These are phyloP conservation scores for Stenopsyche tienmushanensis DNA, from an alignment of 1,140 invertebrate genomes.

Conservation along the genomic window DNA sequence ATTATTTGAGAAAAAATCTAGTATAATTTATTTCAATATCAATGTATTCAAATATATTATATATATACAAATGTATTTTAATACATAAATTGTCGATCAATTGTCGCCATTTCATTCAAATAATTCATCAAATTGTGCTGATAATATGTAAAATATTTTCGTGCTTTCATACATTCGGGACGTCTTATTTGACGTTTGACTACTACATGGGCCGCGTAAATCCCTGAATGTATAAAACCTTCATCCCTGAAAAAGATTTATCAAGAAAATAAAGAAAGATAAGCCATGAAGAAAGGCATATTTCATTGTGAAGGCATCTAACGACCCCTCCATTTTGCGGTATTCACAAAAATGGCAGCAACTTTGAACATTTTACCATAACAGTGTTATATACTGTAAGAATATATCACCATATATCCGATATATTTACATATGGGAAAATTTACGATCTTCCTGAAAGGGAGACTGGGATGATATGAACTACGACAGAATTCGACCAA, in stretches of 20 bases:
- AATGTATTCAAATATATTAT: neutral
- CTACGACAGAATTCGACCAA: too few species aligned
- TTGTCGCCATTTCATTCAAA: too few species aligned
- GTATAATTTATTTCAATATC: neutral
- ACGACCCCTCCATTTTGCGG: slow-evolving; percentile 38
- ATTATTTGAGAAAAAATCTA: neutral
- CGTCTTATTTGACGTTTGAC: too few species aligned
- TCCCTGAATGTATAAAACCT: neutral
- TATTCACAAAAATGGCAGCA: slow-evolving; percentile 36
- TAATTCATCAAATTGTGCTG: too few species aligned
- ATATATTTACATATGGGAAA: slow-evolving; percentile 33
- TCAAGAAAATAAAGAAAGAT: slow-evolving; percentile 13
- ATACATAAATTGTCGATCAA: too few species aligned
- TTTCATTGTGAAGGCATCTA: slow-evolving; percentile 33
- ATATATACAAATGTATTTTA: neutral
- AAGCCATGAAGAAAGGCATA: slow-evolving; percentile 33
- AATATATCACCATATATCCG: slow-evolving; percentile 26
- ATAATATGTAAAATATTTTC: too few species aligned
- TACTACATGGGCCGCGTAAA: too few species aligned
- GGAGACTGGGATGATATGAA: slow-evolving; percentile 10
- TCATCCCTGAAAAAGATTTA: slow-evolving; percentile 23
- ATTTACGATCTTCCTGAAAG: slow-evolving; percentile 22
- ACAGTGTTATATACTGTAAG: slow-evolving; percentile 13
- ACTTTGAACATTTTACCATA: slow-evolving; percentile 32
- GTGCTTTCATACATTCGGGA: too few species aligned